Evolutionary conservation across 2,797 vertebrate genomes (phyloP).

Genomic region (Pipistrellus pygmaeus): DNA sequence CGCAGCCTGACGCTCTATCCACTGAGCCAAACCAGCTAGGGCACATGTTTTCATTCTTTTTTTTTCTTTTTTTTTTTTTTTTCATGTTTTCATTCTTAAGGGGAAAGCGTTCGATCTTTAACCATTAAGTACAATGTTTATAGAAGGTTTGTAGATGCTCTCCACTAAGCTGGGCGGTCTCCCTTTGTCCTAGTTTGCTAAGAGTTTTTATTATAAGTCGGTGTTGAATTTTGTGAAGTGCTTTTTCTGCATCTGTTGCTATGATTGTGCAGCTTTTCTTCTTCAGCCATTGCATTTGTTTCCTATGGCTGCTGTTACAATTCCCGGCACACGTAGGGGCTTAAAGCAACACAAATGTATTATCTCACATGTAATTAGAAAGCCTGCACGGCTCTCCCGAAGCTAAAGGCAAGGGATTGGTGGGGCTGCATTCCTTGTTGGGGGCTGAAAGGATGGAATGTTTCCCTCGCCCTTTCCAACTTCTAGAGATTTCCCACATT

Average conservation of each 20-base stretch:
- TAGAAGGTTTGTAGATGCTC: not conserved
- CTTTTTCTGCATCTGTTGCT: not conserved
- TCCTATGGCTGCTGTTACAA: not conserved
- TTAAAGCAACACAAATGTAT: not conserved
- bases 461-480: not conserved
- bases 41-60: not conserved
- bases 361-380: not conserved
- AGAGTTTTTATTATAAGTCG: not conserved
- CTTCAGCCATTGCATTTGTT: not conserved
- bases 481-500: not conserved
- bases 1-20: no score
- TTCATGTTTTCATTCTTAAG: not conserved
- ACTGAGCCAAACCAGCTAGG: no score
- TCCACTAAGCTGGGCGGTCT: not conserved
- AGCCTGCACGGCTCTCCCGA: not conserved
- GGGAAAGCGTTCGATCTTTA: not conserved
- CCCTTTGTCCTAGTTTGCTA: not conserved
- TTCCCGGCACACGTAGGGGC: not conserved
- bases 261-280: not conserved
- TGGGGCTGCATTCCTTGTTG: not conserved
- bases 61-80: no score
- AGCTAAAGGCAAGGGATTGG: not conserved
- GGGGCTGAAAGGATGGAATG: not conserved
- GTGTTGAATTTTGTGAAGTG: not conserved
- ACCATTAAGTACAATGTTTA: not conserved